Evolutionary conservation across 1,140 invertebrate species (phyloP).

Genomic region (Formica exsecta): DNA sequence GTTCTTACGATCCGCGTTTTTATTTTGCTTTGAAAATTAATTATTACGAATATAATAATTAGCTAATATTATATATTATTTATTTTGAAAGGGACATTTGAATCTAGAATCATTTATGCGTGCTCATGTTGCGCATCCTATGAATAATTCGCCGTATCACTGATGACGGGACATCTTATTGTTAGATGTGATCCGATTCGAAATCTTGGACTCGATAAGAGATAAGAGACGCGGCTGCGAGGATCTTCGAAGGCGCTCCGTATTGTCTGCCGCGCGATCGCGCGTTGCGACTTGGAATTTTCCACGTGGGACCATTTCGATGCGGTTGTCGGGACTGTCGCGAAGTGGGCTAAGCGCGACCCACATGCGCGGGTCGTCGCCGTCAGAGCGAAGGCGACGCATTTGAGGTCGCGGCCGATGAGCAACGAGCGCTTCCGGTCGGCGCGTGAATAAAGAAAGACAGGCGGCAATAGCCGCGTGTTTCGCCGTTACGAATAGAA

Average conservation of each 20-base stretch:
- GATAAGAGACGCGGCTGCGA: not conserved
- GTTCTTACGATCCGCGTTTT: not conserved
- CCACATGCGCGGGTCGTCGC: conserved; percentile 57
- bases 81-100: not conserved
- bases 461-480: conserved; percentile 23
- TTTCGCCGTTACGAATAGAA: conserved; percentile 26
- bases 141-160: not conserved
- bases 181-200: not conserved
- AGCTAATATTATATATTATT: not conserved
- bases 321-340: conserved; percentile 35
- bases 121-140: not conserved
- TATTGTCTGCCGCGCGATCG: conserved; percentile 36
- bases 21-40: not conserved
- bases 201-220: not conserved
- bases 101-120: not conserved
- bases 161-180: not conserved
- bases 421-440: conserved; percentile 64
- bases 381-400: conserved; percentile 53
- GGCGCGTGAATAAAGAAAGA: conserved; percentile 52
- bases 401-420: conserved; percentile 66
- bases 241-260: conserved; percentile 30
- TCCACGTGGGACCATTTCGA: conserved; percentile 61
- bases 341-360: conserved; percentile 67
- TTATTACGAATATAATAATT: not conserved
- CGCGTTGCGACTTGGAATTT: conserved; percentile 62